phyloP scores from a whole-genome alignment of 2,888 invertebrate species.

The Nemapogon koenigi region DNA sequence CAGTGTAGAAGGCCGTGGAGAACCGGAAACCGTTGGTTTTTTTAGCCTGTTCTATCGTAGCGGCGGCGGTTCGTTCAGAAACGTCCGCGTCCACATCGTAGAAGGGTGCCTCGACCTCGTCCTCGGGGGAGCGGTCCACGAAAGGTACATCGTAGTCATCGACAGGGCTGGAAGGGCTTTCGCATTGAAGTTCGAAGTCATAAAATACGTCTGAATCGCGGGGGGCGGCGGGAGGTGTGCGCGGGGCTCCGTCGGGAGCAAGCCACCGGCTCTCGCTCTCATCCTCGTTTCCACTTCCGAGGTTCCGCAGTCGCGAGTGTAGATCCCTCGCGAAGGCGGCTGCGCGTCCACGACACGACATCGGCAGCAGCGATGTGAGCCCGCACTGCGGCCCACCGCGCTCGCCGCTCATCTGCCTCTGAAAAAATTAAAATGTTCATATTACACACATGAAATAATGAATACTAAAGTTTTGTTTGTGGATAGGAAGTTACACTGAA shows the following conservation, averaged over 20 bases:
- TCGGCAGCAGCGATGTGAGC: constrained; percentile 72
- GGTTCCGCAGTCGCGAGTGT: constrained; percentile 74
- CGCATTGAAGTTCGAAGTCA: constrained; percentile 70
- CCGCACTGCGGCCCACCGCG: constrained; percentile 68
- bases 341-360: constrained; percentile 81
- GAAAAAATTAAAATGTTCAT: constrained; percentile 28
- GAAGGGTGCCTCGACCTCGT: constrained; percentile 62
- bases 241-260: constrained; percentile 28
- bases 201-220: constrained; percentile 66
- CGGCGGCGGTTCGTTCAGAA: constrained; percentile 33
- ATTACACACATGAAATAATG: too few species aligned
- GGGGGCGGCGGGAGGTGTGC: constrained; percentile 23
- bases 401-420: constrained; percentile 63
- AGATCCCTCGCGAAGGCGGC: constrained; percentile 82
- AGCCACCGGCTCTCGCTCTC: constrained; percentile 53
- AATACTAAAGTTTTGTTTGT: too few species aligned
- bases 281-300: constrained; percentile 64
- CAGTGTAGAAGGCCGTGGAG: constrained; percentile 45
- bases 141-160: constrained; percentile 64
- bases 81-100: constrained; percentile 56
- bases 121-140: constrained; percentile 55
- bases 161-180: constrained; percentile 74
- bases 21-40: constrained; percentile 56
- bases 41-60: constrained; percentile 42
- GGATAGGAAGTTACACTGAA: too few species aligned